Base-by-base conservation (phyloP, 2,113 vertebrate species). In the Notarius quadriscutis region DNA sequence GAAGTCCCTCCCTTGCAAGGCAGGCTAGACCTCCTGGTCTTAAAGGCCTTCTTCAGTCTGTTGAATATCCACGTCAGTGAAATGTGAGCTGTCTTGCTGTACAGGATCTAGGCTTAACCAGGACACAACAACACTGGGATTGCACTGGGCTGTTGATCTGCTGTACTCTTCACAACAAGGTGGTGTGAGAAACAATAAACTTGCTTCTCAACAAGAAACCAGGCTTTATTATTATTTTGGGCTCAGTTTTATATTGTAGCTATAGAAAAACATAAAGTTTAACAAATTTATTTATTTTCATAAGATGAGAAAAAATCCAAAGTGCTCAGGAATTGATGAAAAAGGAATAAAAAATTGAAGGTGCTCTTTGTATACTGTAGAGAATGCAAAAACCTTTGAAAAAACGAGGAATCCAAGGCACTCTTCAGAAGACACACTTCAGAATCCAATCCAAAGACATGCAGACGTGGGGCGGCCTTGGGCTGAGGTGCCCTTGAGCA, bases 1-100 rank as follows among this genome's bases (percentile, higher is more conserved):
- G 90, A 94, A 94, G 89, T 94, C 92, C 95, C 93, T 92, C 89
- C 85, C 62, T 89, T 71, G 82, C 34, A 62, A 53, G 60, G 57
- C 65, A 90, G 63, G 17, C 86, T 84, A 75, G 74, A 83, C 57
- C 65, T 50, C 51, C 75, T 69, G 60, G 74, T 87, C 89, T 88
- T 89, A 88, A 91, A 91, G 87, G 84, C 86, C 84, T 84, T 78
- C 25, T 22, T 0, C 69, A 63, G 65, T 7, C 18, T 8, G 69
- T 67, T 10, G 65, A 57, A 41, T 22, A 60, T 71, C 72, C 30
- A 81, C 67, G 18, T 87, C 18, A 65, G 48, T 65, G 75, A 62
- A 85, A 74, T 63, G 30, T 50, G 82, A 89, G 86, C 72, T 63
- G 65, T 5, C 11, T 75, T 48, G 58, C 17, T 67, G 74, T 71